Base-by-base conservation (phyloP, 64 coral and sea anemone species). In the Montipora cactus region DNA sequence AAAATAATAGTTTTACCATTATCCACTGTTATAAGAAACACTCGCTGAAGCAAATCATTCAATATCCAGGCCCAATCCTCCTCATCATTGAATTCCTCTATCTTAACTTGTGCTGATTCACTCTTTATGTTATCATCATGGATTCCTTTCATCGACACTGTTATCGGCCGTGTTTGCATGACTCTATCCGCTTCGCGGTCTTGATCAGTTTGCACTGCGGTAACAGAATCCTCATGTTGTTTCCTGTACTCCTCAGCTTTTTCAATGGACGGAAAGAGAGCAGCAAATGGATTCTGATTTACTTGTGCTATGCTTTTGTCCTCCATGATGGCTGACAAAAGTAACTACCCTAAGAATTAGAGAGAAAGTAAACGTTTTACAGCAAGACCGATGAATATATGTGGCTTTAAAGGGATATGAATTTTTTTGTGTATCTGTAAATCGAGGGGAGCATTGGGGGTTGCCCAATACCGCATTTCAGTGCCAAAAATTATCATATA, bases 1-100 rank as follows among this genome's bases (percentile, higher is more conserved):
- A 21, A 15, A 71, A 20, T 21, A 71, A 2, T 23, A 50, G 4
- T 16, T 55, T 81, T 88, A 88, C 89, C 81, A 82, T 88, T 71
- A 81, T 92, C 55, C 59, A 95, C 28, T 37, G 83, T 88, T 13
- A 95, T 87, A 5, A 95, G 73, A 47, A 92, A 95, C n/a, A 95
- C 59, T 8, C 94, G 44, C 82, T 95, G 94, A 6, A 95, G 64
- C 16, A 95, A 50, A 49, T 95, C 90, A 89, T 95, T 95, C 44
- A 95, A 15, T 44, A 95, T 89, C 71, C 85, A 67, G 16, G 58
- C 44, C 45, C 18, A 22, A 6, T 85, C 81, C 11, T 85, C 45
- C 44, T 85, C 81, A 47, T 69, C 55, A 44, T 45, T 82, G 1
- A 82, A 4, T 13, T 0, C 46, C 15, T 69, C 45, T 22, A 20